Evolutionary conservation across 2,888 invertebrate genomes (phyloP).

Genomic region (Capitulum mitella): DNA sequence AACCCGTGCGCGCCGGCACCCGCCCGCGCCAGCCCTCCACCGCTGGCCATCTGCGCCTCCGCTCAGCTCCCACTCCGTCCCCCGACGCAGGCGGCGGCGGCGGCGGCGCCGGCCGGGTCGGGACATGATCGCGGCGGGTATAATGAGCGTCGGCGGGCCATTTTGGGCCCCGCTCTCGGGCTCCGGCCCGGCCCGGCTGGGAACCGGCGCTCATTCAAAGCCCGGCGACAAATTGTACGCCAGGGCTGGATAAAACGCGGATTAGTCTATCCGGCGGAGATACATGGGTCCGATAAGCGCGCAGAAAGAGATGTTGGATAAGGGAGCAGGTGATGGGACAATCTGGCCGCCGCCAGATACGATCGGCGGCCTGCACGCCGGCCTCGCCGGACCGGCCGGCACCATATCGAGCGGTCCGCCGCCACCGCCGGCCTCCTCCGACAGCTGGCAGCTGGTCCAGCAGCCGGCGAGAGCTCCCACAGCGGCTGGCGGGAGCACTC

Average conservation of each 20-base stretch:
- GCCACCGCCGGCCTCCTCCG: no score
- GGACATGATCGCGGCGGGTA: neutral
- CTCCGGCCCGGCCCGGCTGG: neutral
- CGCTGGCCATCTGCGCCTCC: neutral
- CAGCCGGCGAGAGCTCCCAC: neutral
- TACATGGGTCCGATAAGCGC: slow-evolving; percentile 13
- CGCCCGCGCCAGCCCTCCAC: neutral
- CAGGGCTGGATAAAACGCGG: slow-evolving; percentile 13
- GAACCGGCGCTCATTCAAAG: neutral
- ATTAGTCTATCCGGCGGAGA: slow-evolving; percentile 17
- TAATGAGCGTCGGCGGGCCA: neutral
- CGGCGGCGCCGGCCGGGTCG: no score
- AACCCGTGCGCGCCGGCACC: no score
- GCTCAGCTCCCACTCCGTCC: neutral
- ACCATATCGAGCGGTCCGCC: no score
- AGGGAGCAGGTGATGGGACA: slow-evolving; percentile 18
- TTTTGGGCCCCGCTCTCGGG: no score
- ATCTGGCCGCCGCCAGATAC: neutral
- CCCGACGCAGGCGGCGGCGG: no score
- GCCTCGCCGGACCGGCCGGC: neutral
- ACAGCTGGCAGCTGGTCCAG: neutral
- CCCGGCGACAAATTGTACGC: slow-evolving; percentile 12
- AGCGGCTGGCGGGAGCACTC: no score
- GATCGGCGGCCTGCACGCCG: neutral
- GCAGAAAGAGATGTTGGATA: slow-evolving; percentile 15